Conservation (phyloP, 2,888 invertebrate genomes). For the Penaeus monodon region DNA sequence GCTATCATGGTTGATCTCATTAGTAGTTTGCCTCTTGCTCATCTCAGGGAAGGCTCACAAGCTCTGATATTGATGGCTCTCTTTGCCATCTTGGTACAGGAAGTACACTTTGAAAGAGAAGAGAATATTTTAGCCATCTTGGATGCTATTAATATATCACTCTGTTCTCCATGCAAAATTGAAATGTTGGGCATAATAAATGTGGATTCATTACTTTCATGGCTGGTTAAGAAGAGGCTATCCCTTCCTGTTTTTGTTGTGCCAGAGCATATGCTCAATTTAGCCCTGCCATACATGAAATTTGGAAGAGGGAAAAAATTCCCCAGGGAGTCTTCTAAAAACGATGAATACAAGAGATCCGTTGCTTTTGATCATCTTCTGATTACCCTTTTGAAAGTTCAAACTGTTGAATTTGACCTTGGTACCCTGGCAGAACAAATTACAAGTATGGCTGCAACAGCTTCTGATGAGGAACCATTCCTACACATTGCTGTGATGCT, state of each 20-base stretch:
- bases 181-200: too few species aligned
- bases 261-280: slow-evolving; percentile 29
- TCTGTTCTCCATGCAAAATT: slow-evolving; percentile 5
- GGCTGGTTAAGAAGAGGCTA: slow-evolving; percentile 38
- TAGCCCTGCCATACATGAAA: background rate
- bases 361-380: slow-evolving; percentile 25
- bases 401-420: background rate
- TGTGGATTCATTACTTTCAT: background rate
- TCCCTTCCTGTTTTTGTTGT: slow-evolving; percentile 21
- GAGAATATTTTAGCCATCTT: slow-evolving; percentile 15
- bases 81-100: slow-evolving; percentile 29
- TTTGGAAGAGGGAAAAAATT: too few species aligned
- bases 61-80: slow-evolving; percentile 21
- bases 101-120: slow-evolving; percentile 13
- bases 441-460: background rate
- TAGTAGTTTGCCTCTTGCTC: slow-evolving; percentile 26
- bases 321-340: too few species aligned
- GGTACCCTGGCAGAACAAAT: slow-evolving; percentile 5
- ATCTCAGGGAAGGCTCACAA: slow-evolving; percentile 9
- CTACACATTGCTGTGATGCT: slow-evolving; percentile 42
- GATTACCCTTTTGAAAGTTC: background rate
- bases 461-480: slow-evolving; percentile 5
- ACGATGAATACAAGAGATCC: too few species aligned
- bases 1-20: slow-evolving; percentile 19
- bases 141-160: slow-evolving; percentile 11